Percentiles rank a stretch among this genome's conserved stretches.
These are phyloP conservation scores for Platycercus adscitus DNA, from an alignment of 2,113 vertebrate genomes.

Conservation along the genomic window DNA sequence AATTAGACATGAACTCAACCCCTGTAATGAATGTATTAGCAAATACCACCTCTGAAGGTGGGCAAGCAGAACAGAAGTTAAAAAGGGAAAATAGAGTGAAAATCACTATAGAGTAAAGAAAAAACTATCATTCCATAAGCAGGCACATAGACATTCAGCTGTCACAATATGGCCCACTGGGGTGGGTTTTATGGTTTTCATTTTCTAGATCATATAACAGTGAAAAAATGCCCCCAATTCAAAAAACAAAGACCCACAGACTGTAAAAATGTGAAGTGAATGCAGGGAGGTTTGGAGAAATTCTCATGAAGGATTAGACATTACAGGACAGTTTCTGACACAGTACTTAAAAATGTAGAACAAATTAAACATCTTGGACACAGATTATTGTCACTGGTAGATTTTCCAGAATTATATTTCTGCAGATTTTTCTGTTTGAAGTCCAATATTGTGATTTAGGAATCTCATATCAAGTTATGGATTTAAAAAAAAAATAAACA, in stretches of 20 bases:
- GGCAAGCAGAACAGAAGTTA: background rate
- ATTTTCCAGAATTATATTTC: background rate
- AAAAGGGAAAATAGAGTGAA: background rate
- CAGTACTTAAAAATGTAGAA: background rate
- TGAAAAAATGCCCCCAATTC: background rate
- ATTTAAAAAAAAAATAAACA: background rate
- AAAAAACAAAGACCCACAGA: background rate
- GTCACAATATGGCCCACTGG: background rate
- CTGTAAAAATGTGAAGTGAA: background rate
- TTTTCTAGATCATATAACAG: background rate
- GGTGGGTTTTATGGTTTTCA: background rate
- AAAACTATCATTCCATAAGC: background rate
- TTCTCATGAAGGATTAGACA: background rate
- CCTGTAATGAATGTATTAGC: background rate
- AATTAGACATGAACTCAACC: background rate
- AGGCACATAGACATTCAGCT: background rate
- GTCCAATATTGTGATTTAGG: background rate
- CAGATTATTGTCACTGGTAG: background rate
- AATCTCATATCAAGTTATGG: background rate
- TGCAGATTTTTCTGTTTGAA: background rate
- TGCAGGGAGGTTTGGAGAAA: background rate
- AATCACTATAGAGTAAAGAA: background rate
- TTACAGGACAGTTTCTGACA: background rate
- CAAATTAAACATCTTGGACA: background rate
- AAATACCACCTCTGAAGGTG: background rate